Base-by-base conservation (phyloP, 2,888 invertebrate genomes). In the Ennomos quercinarius region DNA sequence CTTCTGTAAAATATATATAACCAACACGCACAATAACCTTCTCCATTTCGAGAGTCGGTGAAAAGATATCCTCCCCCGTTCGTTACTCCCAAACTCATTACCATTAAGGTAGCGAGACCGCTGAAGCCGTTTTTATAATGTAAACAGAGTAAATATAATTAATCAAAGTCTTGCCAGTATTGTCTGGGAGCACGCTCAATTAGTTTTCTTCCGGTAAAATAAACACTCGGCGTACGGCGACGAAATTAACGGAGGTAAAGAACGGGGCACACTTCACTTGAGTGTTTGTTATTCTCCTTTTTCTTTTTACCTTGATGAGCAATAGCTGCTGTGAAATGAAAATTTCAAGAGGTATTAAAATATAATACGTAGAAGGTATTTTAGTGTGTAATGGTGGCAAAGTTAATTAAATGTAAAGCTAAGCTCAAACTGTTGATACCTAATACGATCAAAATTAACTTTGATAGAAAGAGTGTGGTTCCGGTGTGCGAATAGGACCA, bases 171-270 rank as follows among this genome's bases (percentile, higher is more conserved):
- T 57, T 68, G 68, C 48, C 58, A 43, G 68, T 70, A 74, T 76
- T 78, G 71, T 73, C 70, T 73, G 49, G 43, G 66, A 47, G 64
- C 67, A 71, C 72, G 74, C 78, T 80, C 80, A 83, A 86, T 87
- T 86, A 80, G 81, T 71, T 80, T 76, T 76, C 78, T 78, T 81
- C 74, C 70, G 71, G 70, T 68, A 76, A 80, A 79, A 73, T 76
- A 80, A 83, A 82, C 80, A 78, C 64, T 73, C 62, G 59, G 17
- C 38, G 49, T 52, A 61, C 60, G 40, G 48, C 42, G 58, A 61
- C 64, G 54, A 52, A 62, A 57, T 58, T 67, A 56, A 53, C 43
- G 50, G 46, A 49, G 43, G 51, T 60, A 53, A 52, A 44, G 57
- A 53, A 52, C 34, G 43, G 55, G 49, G 39, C 58, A 58, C 46